A percentile compares a stretch with the other conserved stretches of the same genome.
phyloP scores from a whole-genome alignment of 2,888 invertebrate genomes.

The Cyclophora punctaria region DNA sequence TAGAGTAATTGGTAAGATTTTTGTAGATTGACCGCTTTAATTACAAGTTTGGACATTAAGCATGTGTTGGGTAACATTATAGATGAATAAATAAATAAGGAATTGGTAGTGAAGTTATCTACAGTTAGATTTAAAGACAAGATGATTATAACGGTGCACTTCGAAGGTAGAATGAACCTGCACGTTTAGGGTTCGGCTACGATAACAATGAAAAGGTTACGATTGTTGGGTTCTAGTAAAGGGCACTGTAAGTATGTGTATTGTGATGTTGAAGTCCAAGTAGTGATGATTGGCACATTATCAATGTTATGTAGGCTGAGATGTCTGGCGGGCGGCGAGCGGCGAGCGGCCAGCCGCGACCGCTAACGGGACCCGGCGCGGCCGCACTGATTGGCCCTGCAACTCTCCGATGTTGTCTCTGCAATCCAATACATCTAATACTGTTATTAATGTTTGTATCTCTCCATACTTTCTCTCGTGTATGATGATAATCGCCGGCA shows the following conservation, averaged over 20 bases:
- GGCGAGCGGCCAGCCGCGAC: slow-evolving; percentile 24
- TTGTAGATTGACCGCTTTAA: slow-evolving; percentile 7
- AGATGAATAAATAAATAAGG: too few relatives aligned
- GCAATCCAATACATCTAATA: slow-evolving; percentile 67
- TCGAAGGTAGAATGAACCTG: too few relatives aligned
- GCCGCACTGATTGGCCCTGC: slow-evolving; percentile 55
- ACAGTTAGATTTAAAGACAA: too few relatives aligned
- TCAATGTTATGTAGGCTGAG: slow-evolving; percentile 53
- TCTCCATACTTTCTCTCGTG: slow-evolving; percentile 59
- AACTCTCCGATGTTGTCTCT: slow-evolving; percentile 54
- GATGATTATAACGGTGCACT: too few relatives aligned
- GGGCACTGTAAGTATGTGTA: slow-evolving; percentile 12
- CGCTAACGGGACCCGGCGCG: slow-evolving; percentile 54
- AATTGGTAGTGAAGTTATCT: too few relatives aligned
- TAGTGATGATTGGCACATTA: slow-evolving; percentile 48
- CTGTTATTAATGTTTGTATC: slow-evolving; percentile 64
- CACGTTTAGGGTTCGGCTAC: slow-evolving; percentile 1
- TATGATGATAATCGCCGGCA: slow-evolving; percentile 52
- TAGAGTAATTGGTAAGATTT: slow-evolving; percentile 5
- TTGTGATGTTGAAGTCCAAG: slow-evolving; percentile 17
- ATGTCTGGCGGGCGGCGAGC: slow-evolving; percentile 40
- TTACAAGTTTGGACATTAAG: slow-evolving; percentile 5
- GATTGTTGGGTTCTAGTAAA: slow-evolving; percentile 9
- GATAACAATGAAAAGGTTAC: slow-evolving; percentile 11
- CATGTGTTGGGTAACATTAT: neutral